Evolutionary conservation across 2,888 invertebrate genomes (phyloP).

Genomic region (Cynaeus angustus): DNA sequence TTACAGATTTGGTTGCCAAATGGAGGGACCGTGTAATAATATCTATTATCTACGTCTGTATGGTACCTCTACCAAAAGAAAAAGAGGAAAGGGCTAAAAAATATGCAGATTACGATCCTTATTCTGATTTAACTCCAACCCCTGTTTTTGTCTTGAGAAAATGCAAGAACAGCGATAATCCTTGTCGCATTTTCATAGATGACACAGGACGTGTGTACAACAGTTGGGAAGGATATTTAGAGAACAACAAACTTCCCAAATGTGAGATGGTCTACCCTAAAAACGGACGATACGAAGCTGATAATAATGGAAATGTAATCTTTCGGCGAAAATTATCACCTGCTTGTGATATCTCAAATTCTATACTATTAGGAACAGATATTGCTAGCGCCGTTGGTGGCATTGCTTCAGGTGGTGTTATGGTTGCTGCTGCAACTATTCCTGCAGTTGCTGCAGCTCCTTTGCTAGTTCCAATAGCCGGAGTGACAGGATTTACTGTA

Average conservation of each 20-base stretch:
- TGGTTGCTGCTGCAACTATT: slow-evolving; percentile 67
- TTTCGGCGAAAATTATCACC: slow-evolving; percentile 63
- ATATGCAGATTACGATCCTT: slow-evolving; percentile 62
- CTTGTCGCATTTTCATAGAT: slow-evolving; percentile 67
- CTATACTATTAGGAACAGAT: slow-evolving; percentile 62
- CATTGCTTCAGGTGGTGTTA: slow-evolving; percentile 69
- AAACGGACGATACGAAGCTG: slow-evolving; percentile 68
- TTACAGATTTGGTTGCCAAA: slow-evolving; percentile 59
- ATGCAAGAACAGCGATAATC: slow-evolving; percentile 61
- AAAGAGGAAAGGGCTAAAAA: slow-evolving; percentile 61
- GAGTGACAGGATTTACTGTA: slow-evolving; percentile 55
- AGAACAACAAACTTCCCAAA: slow-evolving; percentile 73
- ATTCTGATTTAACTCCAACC: slow-evolving; percentile 61
- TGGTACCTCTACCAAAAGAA: slow-evolving; percentile 62
- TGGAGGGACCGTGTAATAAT: slow-evolving; percentile 60
- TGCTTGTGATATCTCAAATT: slow-evolving; percentile 60
- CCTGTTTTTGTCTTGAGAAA: slow-evolving; percentile 67
- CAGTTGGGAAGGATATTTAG: slow-evolving; percentile 74
- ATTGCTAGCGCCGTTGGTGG: slow-evolving; percentile 62
- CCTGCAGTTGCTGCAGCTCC: slow-evolving; percentile 73
- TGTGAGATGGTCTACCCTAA: slow-evolving; percentile 75
- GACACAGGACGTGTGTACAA: slow-evolving; percentile 73
- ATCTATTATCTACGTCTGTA: slow-evolving; percentile 61
- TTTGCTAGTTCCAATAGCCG: slow-evolving; percentile 71
- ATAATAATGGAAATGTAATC: slow-evolving; percentile 62